phyloP scores from a whole-genome alignment of 2,113 vertebrate genomes.

The Pelobates fuscus region DNA sequence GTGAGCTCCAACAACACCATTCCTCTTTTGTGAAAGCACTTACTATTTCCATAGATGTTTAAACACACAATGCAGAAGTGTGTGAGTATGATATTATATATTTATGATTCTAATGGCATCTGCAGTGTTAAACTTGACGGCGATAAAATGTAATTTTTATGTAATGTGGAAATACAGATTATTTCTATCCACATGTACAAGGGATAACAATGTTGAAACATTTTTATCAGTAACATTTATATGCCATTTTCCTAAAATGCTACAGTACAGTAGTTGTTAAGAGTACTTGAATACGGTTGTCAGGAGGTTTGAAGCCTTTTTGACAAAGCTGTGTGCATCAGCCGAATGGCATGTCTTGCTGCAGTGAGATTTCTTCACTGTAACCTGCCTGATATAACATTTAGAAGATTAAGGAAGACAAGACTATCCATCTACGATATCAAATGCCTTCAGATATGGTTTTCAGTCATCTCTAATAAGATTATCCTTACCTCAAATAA shows the following conservation, averaged over 20 bases:
- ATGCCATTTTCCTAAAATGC: slow-evolving; percentile 6
- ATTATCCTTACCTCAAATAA: too few relatives aligned
- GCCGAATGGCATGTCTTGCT: slow-evolving; percentile 16
- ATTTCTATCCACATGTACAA: background rate
- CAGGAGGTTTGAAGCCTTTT: slow-evolving; percentile 8
- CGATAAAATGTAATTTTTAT: too few relatives aligned
- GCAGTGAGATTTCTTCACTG: slow-evolving; percentile 12
- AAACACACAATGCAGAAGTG: too few relatives aligned
- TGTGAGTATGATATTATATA: too few relatives aligned
- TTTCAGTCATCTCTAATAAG: background rate
- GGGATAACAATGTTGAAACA: background rate
- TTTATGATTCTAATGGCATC: too few relatives aligned
- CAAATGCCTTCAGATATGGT: background rate
- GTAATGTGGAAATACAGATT: too few relatives aligned
- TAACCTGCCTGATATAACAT: slow-evolving; percentile 32
- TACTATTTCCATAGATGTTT: too few relatives aligned
- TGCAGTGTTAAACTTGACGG: too few relatives aligned
- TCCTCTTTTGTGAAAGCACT: too few relatives aligned
- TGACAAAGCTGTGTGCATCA: slow-evolving; percentile 7
- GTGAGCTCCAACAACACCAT: too few relatives aligned
- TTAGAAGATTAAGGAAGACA: slow-evolving; percentile 29
- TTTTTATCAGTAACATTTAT: slow-evolving; percentile 23
- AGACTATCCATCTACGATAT: slow-evolving; percentile 9
- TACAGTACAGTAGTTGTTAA: background rate
- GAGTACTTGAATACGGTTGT: background rate